Conservation (phyloP, 1,140 invertebrate species). For the Danaus melanippus region DNA sequence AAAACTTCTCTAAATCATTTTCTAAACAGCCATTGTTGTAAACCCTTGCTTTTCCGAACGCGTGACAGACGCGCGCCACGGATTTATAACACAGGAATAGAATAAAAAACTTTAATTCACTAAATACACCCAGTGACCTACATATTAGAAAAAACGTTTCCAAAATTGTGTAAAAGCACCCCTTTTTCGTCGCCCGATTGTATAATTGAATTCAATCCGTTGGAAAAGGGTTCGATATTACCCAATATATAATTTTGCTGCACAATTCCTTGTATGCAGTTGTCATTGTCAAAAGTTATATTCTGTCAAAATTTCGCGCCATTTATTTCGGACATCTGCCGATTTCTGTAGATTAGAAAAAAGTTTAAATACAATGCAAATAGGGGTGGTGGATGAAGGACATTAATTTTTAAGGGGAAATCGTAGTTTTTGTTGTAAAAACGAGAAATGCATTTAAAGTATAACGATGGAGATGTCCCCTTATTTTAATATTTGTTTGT, state of each 20-base stretch:
- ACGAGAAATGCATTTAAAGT: slow-evolving; percentile 64
- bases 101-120: slow-evolving; percentile 50
- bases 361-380: slow-evolving; percentile 68
- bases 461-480: slow-evolving; percentile 51
- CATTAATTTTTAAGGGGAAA: slow-evolving; percentile 69
- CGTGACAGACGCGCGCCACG: slow-evolving; percentile 60
- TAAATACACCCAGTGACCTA: slow-evolving; percentile 63
- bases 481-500: slow-evolving; percentile 55
- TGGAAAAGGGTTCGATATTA: slow-evolving; percentile 64
- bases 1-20: slow-evolving; percentile 57
- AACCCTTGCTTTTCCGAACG: slow-evolving; percentile 59
- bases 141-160: slow-evolving; percentile 39
- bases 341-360: slow-evolving; percentile 52
- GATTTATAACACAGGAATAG: slow-evolving; percentile 37
- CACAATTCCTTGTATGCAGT: slow-evolving; percentile 28
- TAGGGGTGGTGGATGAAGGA: slow-evolving; percentile 54
- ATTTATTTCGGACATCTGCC: slow-evolving; percentile 65
- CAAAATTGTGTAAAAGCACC: slow-evolving; percentile 54
- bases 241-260: slow-evolving; percentile 46
- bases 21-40: slow-evolving; percentile 61
- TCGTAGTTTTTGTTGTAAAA: slow-evolving; percentile 58
- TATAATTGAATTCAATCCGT: slow-evolving; percentile 69
- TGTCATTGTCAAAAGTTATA: slow-evolving; percentile 65
- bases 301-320: slow-evolving; percentile 70
- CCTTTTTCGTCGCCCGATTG: slow-evolving; percentile 38